These are phyloP conservation scores for Lateolabrax maculatus DNA, from an alignment of 2,797 vertebrate genomes.

Conservation along the genomic window DNA sequence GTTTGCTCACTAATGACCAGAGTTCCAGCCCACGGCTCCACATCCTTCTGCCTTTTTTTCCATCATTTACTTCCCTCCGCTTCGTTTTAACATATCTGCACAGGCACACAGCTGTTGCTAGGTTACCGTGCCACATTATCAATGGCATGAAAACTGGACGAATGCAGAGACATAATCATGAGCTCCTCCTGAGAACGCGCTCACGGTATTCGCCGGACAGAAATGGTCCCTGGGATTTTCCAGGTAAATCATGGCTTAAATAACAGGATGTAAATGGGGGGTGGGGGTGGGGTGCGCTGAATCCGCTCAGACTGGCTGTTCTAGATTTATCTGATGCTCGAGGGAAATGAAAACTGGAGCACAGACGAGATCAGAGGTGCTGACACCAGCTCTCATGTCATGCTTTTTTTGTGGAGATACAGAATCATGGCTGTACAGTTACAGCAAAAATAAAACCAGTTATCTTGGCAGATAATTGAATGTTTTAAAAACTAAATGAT, in stretches of 20 bases:
- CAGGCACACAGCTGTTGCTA: constrained; percentile 78
- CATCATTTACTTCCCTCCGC: constrained; percentile 29
- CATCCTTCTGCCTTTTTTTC: constrained; percentile 26
- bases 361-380: constrained; percentile 58
- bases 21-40: constrained; percentile 25
- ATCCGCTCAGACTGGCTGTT: constrained; percentile 41
- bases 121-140: constrained; percentile 68
- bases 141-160: constrained; percentile 34
- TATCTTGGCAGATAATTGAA: neutral
- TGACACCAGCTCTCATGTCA: constrained; percentile 52
- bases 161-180: constrained; percentile 22
- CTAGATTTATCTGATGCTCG: constrained; percentile 48
- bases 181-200: neutral
- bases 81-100: constrained; percentile 57
- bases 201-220: neutral
- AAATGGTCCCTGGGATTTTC: constrained; percentile 27
- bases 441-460: constrained; percentile 11
- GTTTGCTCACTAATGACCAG: constrained; percentile 54
- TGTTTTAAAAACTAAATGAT: constrained; percentile 1
- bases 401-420: constrained; percentile 14
- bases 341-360: constrained; percentile 59
- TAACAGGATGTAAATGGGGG: constrained; percentile 37
- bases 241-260: constrained; percentile 53
- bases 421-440: constrained; percentile 19
- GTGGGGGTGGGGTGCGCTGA: neutral